Evolutionary conservation across 2,888 invertebrate species (phyloP), one percentile per base, ranked within the genome.

Genomic region (Eupsilia transversa): DNA sequence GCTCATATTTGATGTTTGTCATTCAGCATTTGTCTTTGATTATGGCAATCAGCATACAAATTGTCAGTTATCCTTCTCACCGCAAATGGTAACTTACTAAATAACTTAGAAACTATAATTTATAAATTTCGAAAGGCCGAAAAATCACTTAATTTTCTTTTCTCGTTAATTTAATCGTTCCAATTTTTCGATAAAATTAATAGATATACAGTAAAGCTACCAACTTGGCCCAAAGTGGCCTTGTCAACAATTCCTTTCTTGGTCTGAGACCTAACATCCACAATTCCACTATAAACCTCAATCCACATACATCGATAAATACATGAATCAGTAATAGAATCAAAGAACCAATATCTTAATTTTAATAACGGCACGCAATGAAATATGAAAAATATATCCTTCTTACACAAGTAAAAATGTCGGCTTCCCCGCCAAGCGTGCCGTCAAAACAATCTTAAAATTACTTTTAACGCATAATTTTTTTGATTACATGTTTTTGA

Each of bases 101-200:
- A 23, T 82, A 74, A 67, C 79, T 79, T 75, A 83, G n/a, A 66
- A 79, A 77, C 67, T 83, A 81, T 80, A 78, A 77, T 82, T 79
- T 79, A 76, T 67, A 43, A 79, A 87, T 89, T 88, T 86, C 83
- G 83, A 88, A 91, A 92, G 90, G 92, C 91, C 91, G 87, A 90
- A 90, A 89, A 88, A 88, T 91, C 89, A 90, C 88, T 86, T 85
- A 70, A 27, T 72, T 74, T 84, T 86, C 83, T 87, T 76, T 84
- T 84, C 70, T 87, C 82, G 80, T 82, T 74, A 85, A 86, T 89
- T 88, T 87, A 78, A 84, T 89, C 89, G 89, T 88, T 91, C 82
- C 86, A 88, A 89, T 85, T 79, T 78, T 90, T 91, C 90, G 89
- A 86, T 90, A 84, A 66, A 67, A 82, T 79, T 59, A 77, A 68